phyloP scores from a whole-genome alignment of 2,888 invertebrate genomes.

The Choristoneura rosaceana region DNA sequence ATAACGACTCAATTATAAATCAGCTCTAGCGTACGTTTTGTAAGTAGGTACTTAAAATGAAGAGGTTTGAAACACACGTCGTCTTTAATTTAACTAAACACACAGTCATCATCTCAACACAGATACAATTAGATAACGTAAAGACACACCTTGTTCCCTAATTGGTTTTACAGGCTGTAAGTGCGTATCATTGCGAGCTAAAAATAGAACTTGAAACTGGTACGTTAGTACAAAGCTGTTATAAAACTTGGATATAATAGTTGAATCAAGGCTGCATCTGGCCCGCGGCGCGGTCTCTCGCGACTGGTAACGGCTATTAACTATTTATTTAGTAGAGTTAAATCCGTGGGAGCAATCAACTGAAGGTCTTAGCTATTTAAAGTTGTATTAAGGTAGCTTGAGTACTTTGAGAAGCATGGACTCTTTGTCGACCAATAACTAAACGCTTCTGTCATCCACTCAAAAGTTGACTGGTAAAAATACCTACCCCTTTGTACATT shows the following conservation, averaged over 20 bases:
- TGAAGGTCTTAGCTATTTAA: conserved; percentile 38
- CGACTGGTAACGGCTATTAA: conserved; percentile 20
- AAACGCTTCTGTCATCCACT: too few species aligned
- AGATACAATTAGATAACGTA: conserved; percentile 22
- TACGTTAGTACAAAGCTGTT: conserved; percentile 32
- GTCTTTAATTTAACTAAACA: not conserved
- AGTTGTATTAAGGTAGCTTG: conserved; percentile 21
- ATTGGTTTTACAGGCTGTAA: conserved; percentile 33
- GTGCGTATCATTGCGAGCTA: conserved; percentile 24
- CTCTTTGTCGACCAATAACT: not conserved
- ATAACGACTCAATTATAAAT: too few species aligned
- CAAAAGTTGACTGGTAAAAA: too few species aligned
- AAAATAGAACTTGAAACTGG: conserved; percentile 35
- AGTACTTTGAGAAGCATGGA: not conserved
- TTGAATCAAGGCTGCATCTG: conserved; percentile 43
- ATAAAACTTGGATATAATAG: conserved; percentile 20
- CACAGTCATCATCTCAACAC: not conserved
- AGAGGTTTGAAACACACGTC: not conserved
- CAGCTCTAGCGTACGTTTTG: too few species aligned
- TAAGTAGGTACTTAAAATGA: too few species aligned
- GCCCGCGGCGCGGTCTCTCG: conserved; percentile 31
- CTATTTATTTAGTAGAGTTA: conserved; percentile 24
- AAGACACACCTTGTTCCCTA: conserved; percentile 35
- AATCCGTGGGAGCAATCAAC: conserved; percentile 31
- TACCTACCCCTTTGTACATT: too few species aligned